These are phyloP conservation scores for Dascyllus trimaculatus DNA, from an alignment of 2,113 vertebrate genomes.

Conservation along the genomic window DNA sequence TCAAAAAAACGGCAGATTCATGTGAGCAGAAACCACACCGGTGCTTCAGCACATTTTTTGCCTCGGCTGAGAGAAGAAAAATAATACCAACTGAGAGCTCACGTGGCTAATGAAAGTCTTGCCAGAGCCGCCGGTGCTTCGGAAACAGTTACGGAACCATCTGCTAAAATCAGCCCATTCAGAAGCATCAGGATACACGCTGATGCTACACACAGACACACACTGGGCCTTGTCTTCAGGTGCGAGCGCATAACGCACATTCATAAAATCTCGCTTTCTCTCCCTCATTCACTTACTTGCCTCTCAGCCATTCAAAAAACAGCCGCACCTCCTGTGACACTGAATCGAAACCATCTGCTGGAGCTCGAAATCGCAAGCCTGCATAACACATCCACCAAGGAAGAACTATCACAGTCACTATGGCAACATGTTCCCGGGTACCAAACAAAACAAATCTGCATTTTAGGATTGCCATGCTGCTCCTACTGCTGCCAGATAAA, in stretches of 20 bases:
- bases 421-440: slow-evolving; percentile 52
- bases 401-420: slow-evolving; percentile 42
- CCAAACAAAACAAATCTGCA: slow-evolving; percentile 55
- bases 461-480: slow-evolving; percentile 13
- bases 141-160: slow-evolving; percentile 37
- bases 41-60: slow-evolving; percentile 29
- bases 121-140: slow-evolving; percentile 21
- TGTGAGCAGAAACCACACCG: slow-evolving; percentile 31
- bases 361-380: slow-evolving; percentile 15
- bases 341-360: slow-evolving; percentile 53
- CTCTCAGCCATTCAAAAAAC: slow-evolving; percentile 7
- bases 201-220: neutral
- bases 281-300: neutral
- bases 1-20: too few species aligned
- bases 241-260: neutral
- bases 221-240: neutral
- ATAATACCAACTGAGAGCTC: slow-evolving; percentile 42
- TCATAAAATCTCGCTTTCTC: neutral
- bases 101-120: slow-evolving; percentile 54
- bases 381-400: slow-evolving; percentile 28
- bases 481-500: slow-evolving; percentile 27
- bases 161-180: slow-evolving; percentile 30
- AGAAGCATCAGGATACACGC: slow-evolving; percentile 5
- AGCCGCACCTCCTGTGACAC: slow-evolving; percentile 14
- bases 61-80: slow-evolving; percentile 12